Conservation (phyloP, 2,113 vertebrate genomes). For the Chlamydotis undulata region DNA sequence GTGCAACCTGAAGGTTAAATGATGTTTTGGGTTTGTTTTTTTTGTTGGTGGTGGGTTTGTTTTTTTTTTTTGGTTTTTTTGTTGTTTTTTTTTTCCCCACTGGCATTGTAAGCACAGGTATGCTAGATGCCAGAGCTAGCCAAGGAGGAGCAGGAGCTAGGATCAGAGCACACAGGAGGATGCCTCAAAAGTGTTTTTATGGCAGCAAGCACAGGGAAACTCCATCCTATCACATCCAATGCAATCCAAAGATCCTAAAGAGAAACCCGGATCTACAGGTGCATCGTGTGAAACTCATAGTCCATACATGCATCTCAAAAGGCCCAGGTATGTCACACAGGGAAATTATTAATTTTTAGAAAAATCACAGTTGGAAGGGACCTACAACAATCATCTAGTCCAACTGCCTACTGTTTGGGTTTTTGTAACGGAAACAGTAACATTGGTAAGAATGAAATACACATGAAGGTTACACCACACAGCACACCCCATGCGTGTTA, state of each 20-base stretch:
- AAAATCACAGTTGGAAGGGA: neutral
- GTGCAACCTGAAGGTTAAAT: neutral
- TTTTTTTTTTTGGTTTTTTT: neutral
- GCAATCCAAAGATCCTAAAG: neutral
- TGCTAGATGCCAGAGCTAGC: neutral
- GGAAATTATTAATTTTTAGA: neutral
- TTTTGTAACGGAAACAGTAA: neutral
- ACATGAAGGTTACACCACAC: neutral
- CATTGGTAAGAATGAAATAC: neutral
- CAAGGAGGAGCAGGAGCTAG: neutral
- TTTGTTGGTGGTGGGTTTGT: neutral
- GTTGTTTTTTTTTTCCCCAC: neutral
- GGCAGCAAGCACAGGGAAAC: neutral
- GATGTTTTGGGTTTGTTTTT: neutral
- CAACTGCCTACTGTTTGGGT: accelerated
- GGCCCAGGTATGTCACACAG: neutral
- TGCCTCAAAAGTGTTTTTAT: neutral
- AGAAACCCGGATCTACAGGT: neutral
- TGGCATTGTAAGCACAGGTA: accelerated
- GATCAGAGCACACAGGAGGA: neutral
- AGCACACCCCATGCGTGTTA: neutral
- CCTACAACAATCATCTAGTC: neutral
- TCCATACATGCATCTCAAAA: neutral
- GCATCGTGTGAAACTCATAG: accelerated
- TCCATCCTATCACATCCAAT: neutral